A percentile compares a stretch with the other conserved stretches of the same genome.
phyloP scores from a whole-genome alignment of 2,797 vertebrate species.

The Nasua narica region DNA sequence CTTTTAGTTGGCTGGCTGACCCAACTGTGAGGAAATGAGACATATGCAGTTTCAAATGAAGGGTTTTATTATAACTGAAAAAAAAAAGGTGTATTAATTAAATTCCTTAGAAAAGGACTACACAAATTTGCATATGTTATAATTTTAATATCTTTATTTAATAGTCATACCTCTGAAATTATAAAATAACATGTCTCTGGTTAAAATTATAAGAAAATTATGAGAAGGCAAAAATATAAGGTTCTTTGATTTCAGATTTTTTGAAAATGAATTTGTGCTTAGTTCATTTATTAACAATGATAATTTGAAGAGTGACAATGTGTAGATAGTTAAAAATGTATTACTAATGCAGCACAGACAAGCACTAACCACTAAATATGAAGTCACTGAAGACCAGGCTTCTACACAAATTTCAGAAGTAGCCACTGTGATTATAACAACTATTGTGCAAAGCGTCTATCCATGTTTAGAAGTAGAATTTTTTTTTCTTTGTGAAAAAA shows the following conservation, averaged over 20 bases:
- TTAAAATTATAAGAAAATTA: conserved; percentile 25
- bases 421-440: neutral
- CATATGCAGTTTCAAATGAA: neutral
- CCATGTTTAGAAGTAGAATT: neutral
- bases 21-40: neutral
- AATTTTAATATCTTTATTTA: neutral
- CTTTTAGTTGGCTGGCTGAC: neutral
- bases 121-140: neutral
- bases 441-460: neutral
- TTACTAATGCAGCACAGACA: neutral
- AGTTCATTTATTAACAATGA: neutral
- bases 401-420: neutral
- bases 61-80: neutral
- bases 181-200: neutral
- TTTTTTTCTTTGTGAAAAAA: neutral
- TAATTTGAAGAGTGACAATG: neutral
- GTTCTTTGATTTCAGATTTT: neutral
- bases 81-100: neutral
- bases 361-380: neutral
- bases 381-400: neutral
- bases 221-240: neutral
- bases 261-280: neutral
- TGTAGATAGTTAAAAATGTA: neutral
- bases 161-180: neutral
- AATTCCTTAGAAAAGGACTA: neutral